phyloP scores from a whole-genome alignment of 2,888 invertebrate genomes.

The Arrhopalites spinosus region DNA sequence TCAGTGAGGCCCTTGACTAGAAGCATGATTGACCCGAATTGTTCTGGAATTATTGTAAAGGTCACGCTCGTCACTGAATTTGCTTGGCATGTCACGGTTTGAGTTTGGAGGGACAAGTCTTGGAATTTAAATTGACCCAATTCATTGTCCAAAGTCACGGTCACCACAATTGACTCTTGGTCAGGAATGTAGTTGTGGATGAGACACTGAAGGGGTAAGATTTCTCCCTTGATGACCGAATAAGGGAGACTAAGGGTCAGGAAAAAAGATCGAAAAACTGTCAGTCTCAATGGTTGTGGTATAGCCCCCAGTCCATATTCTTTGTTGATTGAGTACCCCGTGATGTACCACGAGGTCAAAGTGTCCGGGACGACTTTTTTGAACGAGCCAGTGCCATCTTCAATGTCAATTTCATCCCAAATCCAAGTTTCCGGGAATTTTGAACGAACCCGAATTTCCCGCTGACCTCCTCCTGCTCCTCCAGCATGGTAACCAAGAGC shows the following conservation, averaged over 20 bases:
- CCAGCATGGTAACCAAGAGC: neutral
- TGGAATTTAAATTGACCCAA: constrained; percentile 70
- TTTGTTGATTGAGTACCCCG: constrained; percentile 73
- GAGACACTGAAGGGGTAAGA: constrained; percentile 82
- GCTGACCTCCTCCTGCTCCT: constrained; percentile 5
- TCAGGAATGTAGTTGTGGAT: constrained; percentile 77
- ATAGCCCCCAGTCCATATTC: constrained; percentile 39
- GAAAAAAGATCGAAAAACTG: constrained; percentile 82
- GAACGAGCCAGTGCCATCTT: constrained; percentile 47
- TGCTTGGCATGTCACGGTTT: neutral
- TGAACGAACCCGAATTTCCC: constrained; percentile 32
- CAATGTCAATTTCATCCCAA: constrained; percentile 42
- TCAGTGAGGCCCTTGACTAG: constrained; percentile 38
- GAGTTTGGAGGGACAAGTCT: constrained; percentile 31
- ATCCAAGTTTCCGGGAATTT: constrained; percentile 51
- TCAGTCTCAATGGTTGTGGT: constrained; percentile 57
- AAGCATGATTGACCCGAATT: constrained; percentile 40
- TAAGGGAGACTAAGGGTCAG: constrained; percentile 85
- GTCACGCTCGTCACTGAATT: constrained; percentile 38
- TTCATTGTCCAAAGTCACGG: constrained; percentile 81
- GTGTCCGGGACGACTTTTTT: constrained; percentile 75
- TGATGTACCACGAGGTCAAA: constrained; percentile 81
- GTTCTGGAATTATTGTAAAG: constrained; percentile 40
- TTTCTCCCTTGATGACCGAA: constrained; percentile 87
- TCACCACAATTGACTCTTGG: constrained; percentile 75